Evolutionary conservation across 2,888 invertebrate species (phyloP).

Genomic region (Sthenelais limicola): DNA sequence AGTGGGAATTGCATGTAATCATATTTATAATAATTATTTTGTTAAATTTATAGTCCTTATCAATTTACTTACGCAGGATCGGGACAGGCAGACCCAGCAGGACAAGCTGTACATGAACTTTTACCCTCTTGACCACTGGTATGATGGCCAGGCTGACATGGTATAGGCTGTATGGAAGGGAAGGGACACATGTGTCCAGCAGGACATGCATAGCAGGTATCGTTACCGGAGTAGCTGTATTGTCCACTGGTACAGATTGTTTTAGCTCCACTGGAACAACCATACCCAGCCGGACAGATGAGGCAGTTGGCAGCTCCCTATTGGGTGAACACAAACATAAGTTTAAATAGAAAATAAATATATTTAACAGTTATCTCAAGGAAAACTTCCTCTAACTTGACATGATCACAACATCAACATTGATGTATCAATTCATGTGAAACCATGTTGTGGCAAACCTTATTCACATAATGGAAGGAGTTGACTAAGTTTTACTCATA

Average conservation of each 20-base stretch:
- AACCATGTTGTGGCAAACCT: too few relatives aligned
- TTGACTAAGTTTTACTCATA: too few relatives aligned
- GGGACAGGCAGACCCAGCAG: slow-evolving; percentile 49
- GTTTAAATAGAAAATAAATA: not conserved
- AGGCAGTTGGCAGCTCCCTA: slow-evolving; percentile 37
- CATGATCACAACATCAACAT: not conserved
- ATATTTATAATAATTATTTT: not conserved
- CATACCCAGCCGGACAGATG: slow-evolving; percentile 61
- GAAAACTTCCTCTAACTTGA: not conserved
- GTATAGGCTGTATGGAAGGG: slow-evolving; percentile 55
- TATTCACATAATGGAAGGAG: too few relatives aligned
- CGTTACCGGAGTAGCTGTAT: slow-evolving; percentile 53
- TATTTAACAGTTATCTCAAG: not conserved
- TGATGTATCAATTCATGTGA: not conserved
- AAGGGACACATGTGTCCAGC: slow-evolving; percentile 52
- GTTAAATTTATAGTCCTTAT: not conserved
- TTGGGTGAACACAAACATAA: not conserved
- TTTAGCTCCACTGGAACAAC: slow-evolving; percentile 53
- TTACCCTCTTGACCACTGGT: slow-evolving; percentile 54
- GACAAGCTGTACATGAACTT: slow-evolving; percentile 59
- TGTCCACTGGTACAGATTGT: slow-evolving; percentile 53
- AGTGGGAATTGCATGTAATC: too few relatives aligned
- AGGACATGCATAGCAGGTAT: slow-evolving; percentile 48
- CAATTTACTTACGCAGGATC: slow-evolving; percentile 52
- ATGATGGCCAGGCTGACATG: slow-evolving; percentile 60